Conservation (phyloP, 2,113 vertebrate genomes). For the Tachycineta bicolor region DNA sequence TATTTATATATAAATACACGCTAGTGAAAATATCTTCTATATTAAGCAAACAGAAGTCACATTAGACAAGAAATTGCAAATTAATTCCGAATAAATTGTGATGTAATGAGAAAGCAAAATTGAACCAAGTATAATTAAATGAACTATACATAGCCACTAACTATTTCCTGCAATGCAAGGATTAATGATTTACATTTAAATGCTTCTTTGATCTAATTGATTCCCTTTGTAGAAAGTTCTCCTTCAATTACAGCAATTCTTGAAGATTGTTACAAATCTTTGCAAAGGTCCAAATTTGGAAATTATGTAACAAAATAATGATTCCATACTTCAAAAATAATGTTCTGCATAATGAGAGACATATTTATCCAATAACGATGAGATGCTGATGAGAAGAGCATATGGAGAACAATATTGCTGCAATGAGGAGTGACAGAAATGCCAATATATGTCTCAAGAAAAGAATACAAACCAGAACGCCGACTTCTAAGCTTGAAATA, state of each 20-base stretch:
- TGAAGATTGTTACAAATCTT: background rate
- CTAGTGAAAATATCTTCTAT: background rate
- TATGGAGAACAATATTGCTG: constrained; percentile 14
- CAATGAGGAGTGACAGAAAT: background rate
- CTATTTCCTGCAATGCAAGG: background rate
- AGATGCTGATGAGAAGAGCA: constrained; percentile 23
- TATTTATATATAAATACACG: constrained; percentile 19
- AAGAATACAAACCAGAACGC: background rate
- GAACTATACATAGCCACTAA: constrained; percentile 20
- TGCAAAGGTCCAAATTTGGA: constrained; percentile 20
- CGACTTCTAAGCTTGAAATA: background rate
- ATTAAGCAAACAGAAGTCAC: constrained; percentile 51
- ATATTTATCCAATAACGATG: constrained; percentile 9
- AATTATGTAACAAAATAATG: constrained; percentile 28
- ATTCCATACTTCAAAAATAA: constrained; percentile 36
- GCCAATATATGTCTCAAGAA: background rate
- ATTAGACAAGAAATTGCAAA: constrained; percentile 41
- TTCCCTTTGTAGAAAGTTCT: constrained; percentile 24
- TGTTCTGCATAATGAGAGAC: background rate
- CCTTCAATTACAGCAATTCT: constrained; percentile 19
- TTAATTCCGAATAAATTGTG: background rate
- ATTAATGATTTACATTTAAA: constrained; percentile 28
- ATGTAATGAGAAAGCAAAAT: constrained; percentile 28
- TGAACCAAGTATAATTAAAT: constrained; percentile 28
- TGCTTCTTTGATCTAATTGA: constrained; percentile 24